phyloP scores from a whole-genome alignment of 2,888 invertebrate species.

The Netelia fuscicornis region DNA sequence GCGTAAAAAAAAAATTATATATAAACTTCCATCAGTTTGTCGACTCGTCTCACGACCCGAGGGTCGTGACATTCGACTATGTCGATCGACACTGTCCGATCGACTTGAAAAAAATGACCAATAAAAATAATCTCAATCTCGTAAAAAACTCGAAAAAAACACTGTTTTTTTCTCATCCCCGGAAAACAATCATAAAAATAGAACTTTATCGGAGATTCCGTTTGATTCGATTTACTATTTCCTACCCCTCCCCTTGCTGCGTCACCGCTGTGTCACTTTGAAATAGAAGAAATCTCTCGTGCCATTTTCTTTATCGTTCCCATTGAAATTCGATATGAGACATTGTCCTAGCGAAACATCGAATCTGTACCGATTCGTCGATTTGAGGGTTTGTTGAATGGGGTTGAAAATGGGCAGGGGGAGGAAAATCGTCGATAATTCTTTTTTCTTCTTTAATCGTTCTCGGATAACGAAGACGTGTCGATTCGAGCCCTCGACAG shows the following conservation, averaged over 20 bases:
- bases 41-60: neutral
- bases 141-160: neutral
- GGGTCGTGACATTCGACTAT: neutral
- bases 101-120: neutral
- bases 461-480: conserved; percentile 45
- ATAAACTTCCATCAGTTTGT: conserved; percentile 4
- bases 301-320: conserved; percentile 27
- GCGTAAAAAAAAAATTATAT: conserved; percentile 11
- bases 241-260: neutral
- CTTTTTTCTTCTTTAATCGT: conserved; percentile 55
- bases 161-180: neutral
- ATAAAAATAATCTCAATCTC: neutral
- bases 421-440: conserved; percentile 39
- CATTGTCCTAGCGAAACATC: conserved; percentile 21
- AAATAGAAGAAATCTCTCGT: conserved; percentile 3
- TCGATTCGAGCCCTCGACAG: conserved; percentile 33
- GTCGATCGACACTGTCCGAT: neutral
- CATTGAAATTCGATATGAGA: conserved; percentile 38
- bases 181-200: no score
- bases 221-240: neutral
- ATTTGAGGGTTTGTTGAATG: neutral
- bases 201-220: neutral
- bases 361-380: neutral
- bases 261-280: conserved; percentile 1
- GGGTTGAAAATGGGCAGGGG: no score